A percentile compares a stretch with the other conserved stretches of the same genome.
phyloP scores from a whole-genome alignment of 2,888 invertebrate genomes.

The Chydorus sphaericus region DNA sequence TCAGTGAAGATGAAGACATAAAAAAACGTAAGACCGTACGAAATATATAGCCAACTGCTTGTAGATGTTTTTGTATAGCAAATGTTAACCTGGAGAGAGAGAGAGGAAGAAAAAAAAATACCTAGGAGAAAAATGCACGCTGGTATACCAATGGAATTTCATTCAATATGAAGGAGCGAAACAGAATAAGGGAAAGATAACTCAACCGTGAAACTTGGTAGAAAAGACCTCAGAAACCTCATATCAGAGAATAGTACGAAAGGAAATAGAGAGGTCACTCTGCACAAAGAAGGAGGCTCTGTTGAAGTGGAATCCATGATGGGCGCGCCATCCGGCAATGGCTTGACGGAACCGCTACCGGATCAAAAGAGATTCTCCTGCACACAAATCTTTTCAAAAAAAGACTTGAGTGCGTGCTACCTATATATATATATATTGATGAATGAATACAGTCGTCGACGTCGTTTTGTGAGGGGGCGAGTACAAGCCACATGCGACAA shows the following conservation, averaged over 20 bases:
- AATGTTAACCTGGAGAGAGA: too few relatives aligned
- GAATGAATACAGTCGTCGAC: not conserved
- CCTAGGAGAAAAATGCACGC: too few relatives aligned
- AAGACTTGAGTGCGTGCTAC: constrained; percentile 3
- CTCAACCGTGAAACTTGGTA: constrained; percentile 4
- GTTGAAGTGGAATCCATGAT: not conserved
- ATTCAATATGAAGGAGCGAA: too few relatives aligned
- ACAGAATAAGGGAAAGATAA: too few relatives aligned
- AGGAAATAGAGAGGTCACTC: not conserved
- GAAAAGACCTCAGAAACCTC: not conserved
- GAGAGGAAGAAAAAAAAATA: too few relatives aligned
- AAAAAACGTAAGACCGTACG: too few relatives aligned
- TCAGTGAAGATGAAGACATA: too few relatives aligned
- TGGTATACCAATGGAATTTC: too few relatives aligned
- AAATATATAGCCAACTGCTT: too few relatives aligned
- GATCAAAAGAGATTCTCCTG: not conserved
- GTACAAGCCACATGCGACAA: constrained; percentile 5
- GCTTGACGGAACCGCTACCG: not conserved
- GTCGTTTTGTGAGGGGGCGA: not conserved
- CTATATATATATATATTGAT: too few relatives aligned
- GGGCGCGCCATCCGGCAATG: not conserved
- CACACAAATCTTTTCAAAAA: not conserved
- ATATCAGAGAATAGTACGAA: not conserved
- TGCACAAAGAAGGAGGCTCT: not conserved
- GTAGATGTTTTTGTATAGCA: too few relatives aligned